Evolutionary conservation across 2,797 vertebrate species (phyloP).

Genomic region (Valencia hispanica): DNA sequence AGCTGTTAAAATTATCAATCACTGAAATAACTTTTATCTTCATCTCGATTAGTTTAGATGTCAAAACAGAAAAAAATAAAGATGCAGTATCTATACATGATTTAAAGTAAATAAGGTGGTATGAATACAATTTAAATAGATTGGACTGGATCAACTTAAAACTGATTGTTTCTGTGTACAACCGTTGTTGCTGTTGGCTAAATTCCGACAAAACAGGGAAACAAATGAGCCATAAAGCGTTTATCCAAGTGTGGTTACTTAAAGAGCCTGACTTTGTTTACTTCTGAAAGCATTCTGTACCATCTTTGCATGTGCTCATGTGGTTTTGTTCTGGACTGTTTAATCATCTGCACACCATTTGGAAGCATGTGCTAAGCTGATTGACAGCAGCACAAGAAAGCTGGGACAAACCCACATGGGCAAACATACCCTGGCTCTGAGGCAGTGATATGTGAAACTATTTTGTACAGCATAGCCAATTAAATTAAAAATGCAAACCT

Average conservation of each 20-base stretch:
- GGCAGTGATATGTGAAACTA: background rate
- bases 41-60: background rate
- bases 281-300: background rate
- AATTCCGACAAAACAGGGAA: background rate
- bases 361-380: background rate
- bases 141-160: background rate
- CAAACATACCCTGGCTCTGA: background rate
- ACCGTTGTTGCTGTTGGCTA: background rate
- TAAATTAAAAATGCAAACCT: constrained; percentile 1
- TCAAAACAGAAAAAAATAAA: background rate
- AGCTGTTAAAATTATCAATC: background rate
- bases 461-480: background rate
- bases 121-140: background rate
- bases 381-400: background rate
- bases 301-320: background rate
- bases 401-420: background rate
- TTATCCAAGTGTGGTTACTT: background rate
- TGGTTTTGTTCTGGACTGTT: background rate
- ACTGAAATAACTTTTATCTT: background rate
- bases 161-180: background rate
- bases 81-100: background rate
- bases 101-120: too few relatives aligned
- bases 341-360: background rate
- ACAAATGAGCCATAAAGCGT: background rate
- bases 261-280: background rate